These are phyloP conservation scores for Hippocampus abdominalis DNA, from an alignment of 2,113 vertebrate species.

Conservation along the genomic window DNA sequence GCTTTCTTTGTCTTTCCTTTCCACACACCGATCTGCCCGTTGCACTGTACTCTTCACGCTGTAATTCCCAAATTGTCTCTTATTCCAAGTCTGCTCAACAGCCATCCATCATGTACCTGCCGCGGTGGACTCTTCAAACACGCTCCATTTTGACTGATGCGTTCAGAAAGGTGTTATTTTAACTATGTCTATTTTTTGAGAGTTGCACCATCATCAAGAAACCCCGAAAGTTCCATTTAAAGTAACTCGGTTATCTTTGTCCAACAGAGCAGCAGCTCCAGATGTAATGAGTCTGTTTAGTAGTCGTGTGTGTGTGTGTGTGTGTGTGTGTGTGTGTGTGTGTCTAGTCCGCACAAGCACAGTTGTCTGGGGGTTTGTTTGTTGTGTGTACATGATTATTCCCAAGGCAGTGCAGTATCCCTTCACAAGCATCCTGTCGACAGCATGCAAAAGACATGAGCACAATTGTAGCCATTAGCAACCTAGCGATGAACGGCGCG, in stretches of 20 bases:
- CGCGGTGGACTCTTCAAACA: background rate
- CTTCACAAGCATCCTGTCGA: slow-evolving; percentile 30
- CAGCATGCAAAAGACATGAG: slow-evolving; percentile 21
- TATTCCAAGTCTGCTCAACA: background rate
- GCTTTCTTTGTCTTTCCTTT: background rate
- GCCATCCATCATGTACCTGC: background rate
- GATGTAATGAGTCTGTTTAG: slow-evolving; percentile 33
- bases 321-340: background rate
- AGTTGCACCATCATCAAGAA: slow-evolving; percentile 10
- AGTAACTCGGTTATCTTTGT: slow-evolving; percentile 74
- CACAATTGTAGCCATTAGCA: slow-evolving; percentile 35
- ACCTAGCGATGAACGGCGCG: slow-evolving; percentile 16
- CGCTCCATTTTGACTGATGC: background rate
- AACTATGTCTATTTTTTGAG: background rate
- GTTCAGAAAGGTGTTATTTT: background rate
- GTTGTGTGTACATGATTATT: slow-evolving; percentile 10
- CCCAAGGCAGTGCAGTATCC: slow-evolving; percentile 29
- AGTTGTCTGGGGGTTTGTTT: slow-evolving; percentile 7
- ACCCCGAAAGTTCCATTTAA: slow-evolving; percentile 67
- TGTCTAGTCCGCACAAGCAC: background rate
- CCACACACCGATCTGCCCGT: background rate
- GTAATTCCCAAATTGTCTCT: too few relatives aligned
- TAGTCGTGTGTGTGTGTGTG: slow-evolving; percentile 16
- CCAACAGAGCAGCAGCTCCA: slow-evolving; percentile 48
- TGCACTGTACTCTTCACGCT: too few relatives aligned